Evolutionary conservation across 2,888 invertebrate species (phyloP).

Genomic region (Drosophila pseudotalamancana): DNA sequence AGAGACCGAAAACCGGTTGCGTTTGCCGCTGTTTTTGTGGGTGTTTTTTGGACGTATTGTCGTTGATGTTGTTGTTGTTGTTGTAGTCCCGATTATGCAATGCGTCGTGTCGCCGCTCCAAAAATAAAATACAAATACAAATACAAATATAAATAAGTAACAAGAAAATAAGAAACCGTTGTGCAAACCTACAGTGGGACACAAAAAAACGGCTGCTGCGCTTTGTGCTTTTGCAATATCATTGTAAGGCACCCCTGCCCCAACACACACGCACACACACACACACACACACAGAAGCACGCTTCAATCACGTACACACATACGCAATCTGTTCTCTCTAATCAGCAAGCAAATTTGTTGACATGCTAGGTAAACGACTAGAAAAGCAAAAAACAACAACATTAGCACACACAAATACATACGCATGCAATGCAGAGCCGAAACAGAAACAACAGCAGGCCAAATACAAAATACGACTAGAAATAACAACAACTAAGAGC

Average conservation of each 20-base stretch:
- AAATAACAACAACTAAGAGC: too few relatives aligned
- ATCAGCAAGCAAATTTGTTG: conserved; percentile 64
- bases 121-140: conserved; percentile 41
- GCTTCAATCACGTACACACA: conserved; percentile 8
- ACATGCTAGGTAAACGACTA: conserved; percentile 48
- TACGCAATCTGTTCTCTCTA: conserved; percentile 50
- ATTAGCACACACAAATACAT: conserved; percentile 1
- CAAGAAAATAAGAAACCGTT: conserved; percentile 34
- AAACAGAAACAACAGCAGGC: conserved; percentile 28
- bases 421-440: conserved; percentile 13
- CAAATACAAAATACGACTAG: conserved; percentile 44
- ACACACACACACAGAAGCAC: conserved; percentile 1
- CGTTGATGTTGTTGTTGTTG: conserved; percentile 37
- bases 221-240: conserved; percentile 43
- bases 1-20: conserved; percentile 53
- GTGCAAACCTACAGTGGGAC: conserved; percentile 43
- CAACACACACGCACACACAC: not conserved
- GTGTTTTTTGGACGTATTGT: conserved; percentile 52
- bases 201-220: conserved; percentile 27
- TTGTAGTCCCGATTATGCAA: conserved; percentile 61
- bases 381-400: conserved; percentile 23
- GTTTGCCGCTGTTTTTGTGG: conserved; percentile 50
- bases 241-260: conserved; percentile 19
- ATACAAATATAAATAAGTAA: too few relatives aligned
- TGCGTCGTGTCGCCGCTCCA: conserved; percentile 65